Evolutionary conservation across 2,113 vertebrate species (phyloP).

Genomic region (Microcebus lehilahytsara): DNA sequence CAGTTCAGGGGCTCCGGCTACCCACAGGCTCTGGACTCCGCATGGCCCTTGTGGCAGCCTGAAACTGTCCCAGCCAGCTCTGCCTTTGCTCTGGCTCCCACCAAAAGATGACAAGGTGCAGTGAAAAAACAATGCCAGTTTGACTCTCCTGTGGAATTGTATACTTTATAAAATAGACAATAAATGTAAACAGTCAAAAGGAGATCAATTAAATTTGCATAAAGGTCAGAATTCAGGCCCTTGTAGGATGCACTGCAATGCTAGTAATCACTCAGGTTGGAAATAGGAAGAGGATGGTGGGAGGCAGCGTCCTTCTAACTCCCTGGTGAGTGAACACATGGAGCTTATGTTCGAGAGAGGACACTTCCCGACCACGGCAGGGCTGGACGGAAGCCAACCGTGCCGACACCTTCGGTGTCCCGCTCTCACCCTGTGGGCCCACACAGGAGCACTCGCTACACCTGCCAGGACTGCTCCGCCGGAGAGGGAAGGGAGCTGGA

Average conservation of each 20-base stretch:
- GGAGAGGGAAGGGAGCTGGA: no score
- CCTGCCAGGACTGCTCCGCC: not conserved
- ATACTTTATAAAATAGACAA: not conserved
- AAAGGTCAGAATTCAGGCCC: not conserved
- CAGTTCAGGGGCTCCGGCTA: not conserved
- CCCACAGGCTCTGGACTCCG: not conserved
- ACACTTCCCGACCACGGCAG: rapidly evolving
- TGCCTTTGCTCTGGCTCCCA: not conserved
- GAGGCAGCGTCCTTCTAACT: not conserved
- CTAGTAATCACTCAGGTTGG: not conserved
- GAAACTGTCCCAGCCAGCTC: not conserved
- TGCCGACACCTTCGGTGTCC: rapidly evolving
- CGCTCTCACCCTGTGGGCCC: rapidly evolving
- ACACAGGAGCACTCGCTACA: not conserved
- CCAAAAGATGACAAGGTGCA: not conserved
- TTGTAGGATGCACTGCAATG: not conserved
- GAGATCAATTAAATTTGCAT: not conserved
- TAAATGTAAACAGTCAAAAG: not conserved
- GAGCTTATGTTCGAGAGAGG: rapidly evolving
- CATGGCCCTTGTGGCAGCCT: rapidly evolving
- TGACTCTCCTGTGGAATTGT: not conserved
- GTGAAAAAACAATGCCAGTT: not conserved
- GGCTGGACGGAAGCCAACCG: rapidly evolving
- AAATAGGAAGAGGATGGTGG: not conserved
- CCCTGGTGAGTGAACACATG: not conserved